These are phyloP conservation scores for Ceyx erithaca DNA, from an alignment of 2,797 vertebrate genomes.

Conservation along the genomic window DNA sequence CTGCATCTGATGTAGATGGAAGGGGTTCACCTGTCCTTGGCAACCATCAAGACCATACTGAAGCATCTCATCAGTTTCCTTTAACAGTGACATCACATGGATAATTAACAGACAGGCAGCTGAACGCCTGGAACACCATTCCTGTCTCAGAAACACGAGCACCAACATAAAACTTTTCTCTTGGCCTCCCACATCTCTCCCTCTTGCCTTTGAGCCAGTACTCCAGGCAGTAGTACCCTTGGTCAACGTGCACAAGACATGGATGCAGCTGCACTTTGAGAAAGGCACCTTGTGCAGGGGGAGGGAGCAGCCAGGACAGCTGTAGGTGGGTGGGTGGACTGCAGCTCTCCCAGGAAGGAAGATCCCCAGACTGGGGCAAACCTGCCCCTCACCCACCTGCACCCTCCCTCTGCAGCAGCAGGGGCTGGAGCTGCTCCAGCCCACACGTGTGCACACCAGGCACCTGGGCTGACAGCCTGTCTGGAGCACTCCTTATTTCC, in stretches of 20 bases:
- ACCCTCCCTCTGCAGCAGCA: not conserved
- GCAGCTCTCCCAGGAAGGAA: not conserved
- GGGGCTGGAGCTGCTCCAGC: too few relatives aligned
- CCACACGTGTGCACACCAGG: fast-evolving
- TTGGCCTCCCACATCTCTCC: not conserved
- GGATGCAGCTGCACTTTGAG: not conserved
- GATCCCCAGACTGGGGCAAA: not conserved
- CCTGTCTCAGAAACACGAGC: not conserved
- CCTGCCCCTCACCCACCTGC: not conserved
- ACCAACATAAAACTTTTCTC: not conserved
- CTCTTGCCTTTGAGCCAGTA: not conserved
- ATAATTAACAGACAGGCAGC: not conserved
- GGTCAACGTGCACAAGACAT: fast-evolving
- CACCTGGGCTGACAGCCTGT: fast-evolving
- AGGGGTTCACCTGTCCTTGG: not conserved
- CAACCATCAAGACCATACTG: not conserved
- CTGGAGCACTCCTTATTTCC: not conserved
- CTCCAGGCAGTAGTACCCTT: not conserved
- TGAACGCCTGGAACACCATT: not conserved
- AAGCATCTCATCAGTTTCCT: not conserved
- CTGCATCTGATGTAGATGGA: not conserved
- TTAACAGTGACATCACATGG: not conserved
- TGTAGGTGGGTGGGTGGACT: not conserved
- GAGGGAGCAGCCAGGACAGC: not conserved
- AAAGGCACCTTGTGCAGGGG: not conserved